phyloP scores from a whole-genome alignment of 2,888 invertebrate genomes.

The Eristalis pertinax region DNA sequence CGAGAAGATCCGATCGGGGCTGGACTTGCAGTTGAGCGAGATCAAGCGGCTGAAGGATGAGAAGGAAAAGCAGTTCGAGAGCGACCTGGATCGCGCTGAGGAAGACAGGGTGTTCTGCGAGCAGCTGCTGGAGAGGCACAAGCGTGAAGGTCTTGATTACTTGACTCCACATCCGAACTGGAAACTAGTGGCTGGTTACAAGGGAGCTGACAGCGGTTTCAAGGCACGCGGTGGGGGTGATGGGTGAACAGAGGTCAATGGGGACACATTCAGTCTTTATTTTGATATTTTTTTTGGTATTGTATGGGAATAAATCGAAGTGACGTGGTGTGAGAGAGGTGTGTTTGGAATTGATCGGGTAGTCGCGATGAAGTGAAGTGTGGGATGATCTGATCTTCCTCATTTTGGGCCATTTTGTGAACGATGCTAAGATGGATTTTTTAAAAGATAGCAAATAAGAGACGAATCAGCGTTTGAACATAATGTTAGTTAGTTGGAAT shows the following conservation, averaged over 20 bases:
- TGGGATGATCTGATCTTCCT: too few relatives aligned
- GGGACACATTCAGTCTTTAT: not conserved
- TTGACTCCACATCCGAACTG: slow-evolving; percentile 78
- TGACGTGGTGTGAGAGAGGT: too few relatives aligned
- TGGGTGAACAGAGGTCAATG: not conserved
- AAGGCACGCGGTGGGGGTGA: not conserved
- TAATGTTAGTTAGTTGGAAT: too few relatives aligned
- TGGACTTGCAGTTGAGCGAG: slow-evolving; percentile 76
- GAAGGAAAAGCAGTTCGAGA: slow-evolving; percentile 75
- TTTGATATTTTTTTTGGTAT: not conserved
- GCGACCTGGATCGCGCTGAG: slow-evolving; percentile 74
- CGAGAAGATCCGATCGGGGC: slow-evolving; percentile 68
- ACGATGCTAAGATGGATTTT: too few relatives aligned
- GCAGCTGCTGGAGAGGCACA: slow-evolving; percentile 74
- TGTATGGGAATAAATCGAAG: too few relatives aligned
- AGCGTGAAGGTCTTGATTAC: slow-evolving; percentile 75
- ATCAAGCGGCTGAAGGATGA: slow-evolving; percentile 74
- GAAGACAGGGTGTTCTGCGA: slow-evolving; percentile 76
- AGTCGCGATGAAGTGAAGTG: too few relatives aligned
- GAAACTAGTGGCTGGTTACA: slow-evolving; percentile 74
- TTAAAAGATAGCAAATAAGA: too few relatives aligned
- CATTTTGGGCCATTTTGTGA: too few relatives aligned
- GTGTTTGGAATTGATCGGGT: too few relatives aligned
- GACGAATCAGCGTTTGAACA: too few relatives aligned
- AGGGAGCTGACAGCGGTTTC: not conserved